Evolutionary conservation across 1,140 invertebrate species (phyloP), one percentile per base, ranked within the genome.

Genomic region (Cataglyphis hispanica): DNA sequence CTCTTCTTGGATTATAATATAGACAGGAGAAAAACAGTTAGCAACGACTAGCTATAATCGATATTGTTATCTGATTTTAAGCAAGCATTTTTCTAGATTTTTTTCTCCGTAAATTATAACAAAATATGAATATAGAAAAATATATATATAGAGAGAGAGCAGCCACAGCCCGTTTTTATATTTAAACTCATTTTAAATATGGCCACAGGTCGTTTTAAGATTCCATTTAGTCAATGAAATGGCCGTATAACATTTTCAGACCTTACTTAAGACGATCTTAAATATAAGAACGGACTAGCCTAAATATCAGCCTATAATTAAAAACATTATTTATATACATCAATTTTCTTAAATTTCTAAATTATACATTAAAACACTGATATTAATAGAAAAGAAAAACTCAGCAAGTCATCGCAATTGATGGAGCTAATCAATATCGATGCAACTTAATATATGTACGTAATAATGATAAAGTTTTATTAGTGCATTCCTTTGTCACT

Each of bases 381-480:
- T 37, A 19, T 25, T 13, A 61, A 43, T 1, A 43, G 13, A 43
- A 13, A 34, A 8, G n/a, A n/a, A 66, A 78, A 37, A 53, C 3
- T 27, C 31, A 70, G 19, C 0, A n/a, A 46, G 11, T 64, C 31
- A n/a, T 66, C 13, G 43, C 13, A 5, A 67, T 27, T 66, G 25
- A 78, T 78, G n/a, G 13, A 53, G 6, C 43, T 25, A 22, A 50
- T 64, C 11, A 66, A 66, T 63, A 78, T 72, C 1, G 16, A 11
- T n/a, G 43, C 77, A 69, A 22, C n/a, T n/a, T 80, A 31, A 80
- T 25, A n/a, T 56, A 69, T 37, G 31, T 40, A 69, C 13, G 43
- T 53, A 50, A 27, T n/a, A 46, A 60, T 25, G 43, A 25, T 22
- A 22, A 3, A 40, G n/a, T 22, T 16, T 58, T 19, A 40, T 70